These are phyloP conservation scores for Lagria hirta DNA, from an alignment of 2,888 invertebrate species.

Conservation along the genomic window DNA sequence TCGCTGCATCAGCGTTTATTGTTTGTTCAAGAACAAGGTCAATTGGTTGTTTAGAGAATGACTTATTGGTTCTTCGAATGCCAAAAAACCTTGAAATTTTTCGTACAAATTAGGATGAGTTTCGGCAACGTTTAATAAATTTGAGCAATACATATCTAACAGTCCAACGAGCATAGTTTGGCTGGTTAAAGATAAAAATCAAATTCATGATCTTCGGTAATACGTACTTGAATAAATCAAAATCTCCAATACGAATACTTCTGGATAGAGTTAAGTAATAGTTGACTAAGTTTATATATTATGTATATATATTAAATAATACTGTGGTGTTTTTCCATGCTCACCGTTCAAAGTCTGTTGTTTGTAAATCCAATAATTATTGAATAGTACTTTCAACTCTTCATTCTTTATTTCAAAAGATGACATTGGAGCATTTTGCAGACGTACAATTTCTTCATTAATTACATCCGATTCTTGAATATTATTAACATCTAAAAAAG, in stretches of 20 bases:
- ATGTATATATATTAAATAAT: slow-evolving; percentile 26
- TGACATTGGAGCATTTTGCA: slow-evolving; percentile 7
- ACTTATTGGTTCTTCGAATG: slow-evolving; percentile 41
- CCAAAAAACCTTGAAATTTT: slow-evolving; percentile 39
- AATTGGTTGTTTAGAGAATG: slow-evolving; percentile 42
- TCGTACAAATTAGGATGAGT: slow-evolving; percentile 40
- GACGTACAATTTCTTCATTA: slow-evolving; percentile 13
- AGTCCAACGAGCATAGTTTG: slow-evolving; percentile 45
- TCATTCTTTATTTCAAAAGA: slow-evolving; percentile 12
- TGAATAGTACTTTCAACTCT: slow-evolving; percentile 7
- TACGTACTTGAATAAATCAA: slow-evolving; percentile 32
- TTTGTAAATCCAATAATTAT: slow-evolving; percentile 12
- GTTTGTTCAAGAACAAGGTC: slow-evolving; percentile 45
- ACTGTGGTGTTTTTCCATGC: slow-evolving; percentile 31
- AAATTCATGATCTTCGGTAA: slow-evolving; percentile 41
- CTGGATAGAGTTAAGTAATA: slow-evolving; percentile 26
- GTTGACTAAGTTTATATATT: slow-evolving; percentile 18
- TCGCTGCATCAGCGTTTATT: too few relatives aligned
- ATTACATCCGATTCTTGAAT: slow-evolving; percentile 8
- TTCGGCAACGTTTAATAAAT: slow-evolving; percentile 39
- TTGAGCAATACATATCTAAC: slow-evolving; percentile 37
- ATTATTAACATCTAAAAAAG: slow-evolving; percentile 8
- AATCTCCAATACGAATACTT: too few relatives aligned
- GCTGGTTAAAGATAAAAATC: slow-evolving; percentile 44
- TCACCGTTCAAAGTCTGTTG: too few relatives aligned